Conservation (phyloP, 2,797 vertebrate genomes). For the Nannoperca obscura region DNA sequence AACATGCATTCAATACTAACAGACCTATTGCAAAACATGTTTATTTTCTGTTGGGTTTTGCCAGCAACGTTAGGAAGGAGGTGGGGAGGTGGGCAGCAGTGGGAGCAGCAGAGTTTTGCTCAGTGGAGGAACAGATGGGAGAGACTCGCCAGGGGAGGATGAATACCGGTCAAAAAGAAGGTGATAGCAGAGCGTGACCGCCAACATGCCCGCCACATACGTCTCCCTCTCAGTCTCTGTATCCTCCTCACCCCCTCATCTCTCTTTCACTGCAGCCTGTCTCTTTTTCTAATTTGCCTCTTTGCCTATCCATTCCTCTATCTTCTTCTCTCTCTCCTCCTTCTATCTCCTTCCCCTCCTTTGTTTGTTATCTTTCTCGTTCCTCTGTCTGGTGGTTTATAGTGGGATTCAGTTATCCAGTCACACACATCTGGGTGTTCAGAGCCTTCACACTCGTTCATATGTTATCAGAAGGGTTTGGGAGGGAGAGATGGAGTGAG, state of each 20-base stretch:
- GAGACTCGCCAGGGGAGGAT: constrained; percentile 80
- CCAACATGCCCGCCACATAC: constrained; percentile 84
- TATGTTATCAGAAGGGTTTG: constrained; percentile 16
- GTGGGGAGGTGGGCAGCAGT: constrained; percentile 57
- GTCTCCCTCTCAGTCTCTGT: constrained; percentile 46
- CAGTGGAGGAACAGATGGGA: constrained; percentile 86
- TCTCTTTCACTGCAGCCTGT: not conserved
- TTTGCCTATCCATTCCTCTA: not conserved
- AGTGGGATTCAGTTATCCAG: not conserved
- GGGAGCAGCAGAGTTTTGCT: constrained; percentile 72
- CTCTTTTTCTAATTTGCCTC: not conserved
- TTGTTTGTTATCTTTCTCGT: not conserved
- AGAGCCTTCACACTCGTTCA: constrained; percentile 5
- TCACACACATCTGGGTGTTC: constrained; percentile 5
- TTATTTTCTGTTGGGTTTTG: not conserved
- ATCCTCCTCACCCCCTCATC: constrained; percentile 5
- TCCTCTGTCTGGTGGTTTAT: not conserved
- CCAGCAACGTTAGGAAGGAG: constrained; percentile 18
- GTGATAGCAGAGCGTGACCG: constrained; percentile 86
- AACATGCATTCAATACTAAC: not conserved
- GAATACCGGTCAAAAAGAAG: constrained; percentile 87
- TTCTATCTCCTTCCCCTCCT: not conserved
- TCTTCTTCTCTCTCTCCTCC: not conserved
- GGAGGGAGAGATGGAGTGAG: not conserved
- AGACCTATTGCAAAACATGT: not conserved